Conservation (phyloP, 1,140 invertebrate species). For the Atta texana region DNA sequence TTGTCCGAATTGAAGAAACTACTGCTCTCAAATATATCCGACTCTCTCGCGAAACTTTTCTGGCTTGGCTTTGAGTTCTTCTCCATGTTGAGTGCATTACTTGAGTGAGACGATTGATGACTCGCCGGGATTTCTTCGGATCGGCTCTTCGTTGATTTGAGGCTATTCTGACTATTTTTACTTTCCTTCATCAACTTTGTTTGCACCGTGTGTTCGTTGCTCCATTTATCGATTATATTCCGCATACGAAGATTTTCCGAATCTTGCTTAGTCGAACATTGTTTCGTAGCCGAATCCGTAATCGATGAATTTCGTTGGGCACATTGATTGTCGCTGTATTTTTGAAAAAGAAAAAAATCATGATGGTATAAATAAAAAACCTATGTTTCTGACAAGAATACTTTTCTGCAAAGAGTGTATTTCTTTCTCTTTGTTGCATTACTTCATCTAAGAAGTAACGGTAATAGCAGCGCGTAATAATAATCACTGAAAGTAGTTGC, state of each 20-base stretch:
- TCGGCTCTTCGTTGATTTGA: not conserved
- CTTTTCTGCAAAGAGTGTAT: not conserved
- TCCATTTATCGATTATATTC: not conserved
- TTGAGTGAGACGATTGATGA: not conserved
- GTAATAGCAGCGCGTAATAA: not conserved
- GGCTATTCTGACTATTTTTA: not conserved
- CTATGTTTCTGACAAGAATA: not conserved
- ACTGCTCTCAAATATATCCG: constrained; percentile 38
- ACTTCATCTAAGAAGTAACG: not conserved
- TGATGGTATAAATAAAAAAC: not conserved
- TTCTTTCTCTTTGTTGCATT: not conserved
- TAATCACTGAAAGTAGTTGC: constrained; percentile 22
- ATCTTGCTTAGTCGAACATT: not conserved
- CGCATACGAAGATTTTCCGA: not conserved
- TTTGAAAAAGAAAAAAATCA: not conserved
- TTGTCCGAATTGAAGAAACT: constrained; percentile 37
- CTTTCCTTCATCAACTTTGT: not conserved
- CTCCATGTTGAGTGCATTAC: not conserved
- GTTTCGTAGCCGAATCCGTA: not conserved
- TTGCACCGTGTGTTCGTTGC: not conserved
- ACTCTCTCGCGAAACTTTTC: not conserved
- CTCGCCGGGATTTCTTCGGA: not conserved
- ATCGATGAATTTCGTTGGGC: not conserved
- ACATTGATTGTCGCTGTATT: not conserved
- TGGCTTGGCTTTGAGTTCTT: not conserved